Base-by-base conservation (phyloP, 2,888 invertebrate genomes). In the Calliopum simillimum region DNA sequence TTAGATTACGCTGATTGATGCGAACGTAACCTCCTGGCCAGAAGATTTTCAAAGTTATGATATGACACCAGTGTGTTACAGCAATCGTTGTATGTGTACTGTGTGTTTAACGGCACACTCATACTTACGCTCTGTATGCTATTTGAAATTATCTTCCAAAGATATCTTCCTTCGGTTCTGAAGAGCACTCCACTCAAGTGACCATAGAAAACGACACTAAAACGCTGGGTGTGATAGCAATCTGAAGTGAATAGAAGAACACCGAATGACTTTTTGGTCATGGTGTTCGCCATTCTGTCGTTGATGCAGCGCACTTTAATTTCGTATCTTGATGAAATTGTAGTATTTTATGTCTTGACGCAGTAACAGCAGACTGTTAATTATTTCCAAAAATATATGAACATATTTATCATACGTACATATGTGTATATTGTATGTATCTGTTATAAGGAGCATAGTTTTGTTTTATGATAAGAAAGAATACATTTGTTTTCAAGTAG, bases 191-290 rank as follows among this genome's bases (percentile, higher is more conserved):
- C 23, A 46, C 25, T 69, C 56, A 55, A 69, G 63, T 69, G 63
- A 43, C 69, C 69, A 62, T 62, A 33, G 69, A 63, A 47, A 25
- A 47, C 19, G 63, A 25, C 56, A 55, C 68, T 62, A 69, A 69
- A 69, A 63, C 51, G 69, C 44, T 69, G 69, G 69, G 62, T 62
- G 63, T 69, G 69, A 69, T 69, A 44, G 33, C 69, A 69, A 69
- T 69, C 69, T 69, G 21, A 47, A 69, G 63, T 69, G 46, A 33
- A 21, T 47, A 41, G 33, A 12, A 68, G 51, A 47, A 19, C 51
- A 47, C 41, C 47, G 55, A 55, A 62, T 69, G 51, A 46, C 47
- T 68, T 61, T 59, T 43, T 59, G 61, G 43, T 61, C 51, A 59
- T 61, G 19, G 16, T 68, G 68, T 19, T 51, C 14, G 14, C 14